Evolutionary conservation across 1,140 invertebrate species (phyloP).

Genomic region (Radopholus similis): DNA sequence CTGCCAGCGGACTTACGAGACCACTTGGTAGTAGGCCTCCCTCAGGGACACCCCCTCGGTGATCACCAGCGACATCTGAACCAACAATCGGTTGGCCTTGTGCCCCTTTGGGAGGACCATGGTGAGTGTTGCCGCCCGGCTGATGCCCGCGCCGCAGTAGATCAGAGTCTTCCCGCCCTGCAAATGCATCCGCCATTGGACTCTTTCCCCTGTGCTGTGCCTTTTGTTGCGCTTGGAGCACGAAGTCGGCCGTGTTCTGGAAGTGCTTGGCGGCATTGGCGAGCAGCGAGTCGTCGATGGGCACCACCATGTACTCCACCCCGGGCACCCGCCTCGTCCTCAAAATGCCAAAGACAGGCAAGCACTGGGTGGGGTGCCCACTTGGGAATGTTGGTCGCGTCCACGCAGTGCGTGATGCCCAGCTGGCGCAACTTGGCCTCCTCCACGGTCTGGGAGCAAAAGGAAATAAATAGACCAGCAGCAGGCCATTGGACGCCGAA

Average conservation of each 20-base stretch:
- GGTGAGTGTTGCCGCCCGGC: conserved; percentile 76
- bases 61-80: conserved; percentile 83
- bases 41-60: conserved; percentile 71
- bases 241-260: conserved; percentile 72
- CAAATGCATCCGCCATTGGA: neutral
- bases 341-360: too few relatives aligned
- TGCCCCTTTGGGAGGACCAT: too few relatives aligned
- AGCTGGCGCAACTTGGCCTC: conserved; percentile 41
- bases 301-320: conserved; percentile 33
- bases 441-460: conserved; percentile 22
- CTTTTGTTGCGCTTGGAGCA: conserved; percentile 31
- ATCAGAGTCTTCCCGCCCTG: conserved; percentile 72
- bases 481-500: conserved; percentile 1
- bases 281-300: conserved; percentile 31
- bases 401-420: conserved; percentile 41
- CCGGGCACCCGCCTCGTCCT: conserved; percentile 15
- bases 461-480: neutral
- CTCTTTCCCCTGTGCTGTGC: neutral
- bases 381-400: conserved; percentile 50
- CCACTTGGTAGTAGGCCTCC: conserved; percentile 73
- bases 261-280: conserved; percentile 63
- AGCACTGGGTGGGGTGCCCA: too few relatives aligned
- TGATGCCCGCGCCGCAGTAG: conserved; percentile 81
- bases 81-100: too few relatives aligned
- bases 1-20: conserved; percentile 7